phyloP scores from a whole-genome alignment of 2,797 vertebrate genomes.

The Malacoraja senta region DNA sequence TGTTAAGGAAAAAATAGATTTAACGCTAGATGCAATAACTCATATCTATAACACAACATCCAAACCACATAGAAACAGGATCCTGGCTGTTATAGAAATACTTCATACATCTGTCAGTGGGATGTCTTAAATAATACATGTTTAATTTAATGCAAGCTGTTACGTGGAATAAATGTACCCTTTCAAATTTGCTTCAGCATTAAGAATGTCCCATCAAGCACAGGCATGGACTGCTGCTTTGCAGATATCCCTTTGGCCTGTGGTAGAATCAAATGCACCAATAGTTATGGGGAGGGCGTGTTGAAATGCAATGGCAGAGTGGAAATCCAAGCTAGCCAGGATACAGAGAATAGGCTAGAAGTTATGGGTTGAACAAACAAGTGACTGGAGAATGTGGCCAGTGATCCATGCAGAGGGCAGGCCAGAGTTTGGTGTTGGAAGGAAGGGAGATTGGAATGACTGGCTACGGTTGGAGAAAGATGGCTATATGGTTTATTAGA shows the following conservation, averaged over 20 bases:
- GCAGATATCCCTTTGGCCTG: not conserved
- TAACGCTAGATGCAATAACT: not conserved
- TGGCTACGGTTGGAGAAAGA: not conserved
- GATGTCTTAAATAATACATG: not conserved
- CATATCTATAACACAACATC: not conserved
- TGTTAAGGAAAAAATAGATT: not conserved
- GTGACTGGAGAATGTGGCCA: not conserved
- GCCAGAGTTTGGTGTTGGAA: not conserved
- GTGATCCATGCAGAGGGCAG: not conserved
- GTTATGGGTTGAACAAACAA: not conserved
- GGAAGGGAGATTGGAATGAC: not conserved
- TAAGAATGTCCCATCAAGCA: not conserved
- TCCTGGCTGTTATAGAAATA: not conserved
- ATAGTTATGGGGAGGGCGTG: no score
- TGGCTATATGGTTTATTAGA: not conserved
- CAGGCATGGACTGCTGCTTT: not conserved
- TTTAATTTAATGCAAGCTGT: not conserved
- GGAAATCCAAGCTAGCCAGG: no score
- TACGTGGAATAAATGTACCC: not conserved
- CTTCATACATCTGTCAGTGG: not conserved
- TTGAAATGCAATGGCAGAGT: no score
- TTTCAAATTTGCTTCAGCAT: slow-evolving; percentile 6
- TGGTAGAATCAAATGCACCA: not conserved
- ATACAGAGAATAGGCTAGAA: no score
- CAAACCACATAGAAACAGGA: not conserved